A percentile compares a stretch with the other conserved stretches of the same genome.
phyloP scores from a whole-genome alignment of 2,797 vertebrate genomes.

The Iguana delicatissima region DNA sequence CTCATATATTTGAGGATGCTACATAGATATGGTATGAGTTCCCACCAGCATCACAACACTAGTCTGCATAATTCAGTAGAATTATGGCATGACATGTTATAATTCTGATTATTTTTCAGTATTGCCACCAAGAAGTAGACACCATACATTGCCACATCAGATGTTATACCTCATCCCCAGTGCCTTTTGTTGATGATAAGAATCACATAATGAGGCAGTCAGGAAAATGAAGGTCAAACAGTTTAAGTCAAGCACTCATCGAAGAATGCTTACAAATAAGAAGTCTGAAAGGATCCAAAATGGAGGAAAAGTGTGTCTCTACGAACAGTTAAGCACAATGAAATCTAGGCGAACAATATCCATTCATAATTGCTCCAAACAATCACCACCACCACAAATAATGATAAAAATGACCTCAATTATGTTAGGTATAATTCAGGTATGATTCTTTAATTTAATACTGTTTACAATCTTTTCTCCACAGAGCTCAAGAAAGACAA shows the following conservation, averaged over 20 bases:
- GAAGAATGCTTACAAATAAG: too few species aligned
- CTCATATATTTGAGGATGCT: not conserved
- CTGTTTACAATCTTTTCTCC: too few species aligned
- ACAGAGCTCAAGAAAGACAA: too few species aligned
- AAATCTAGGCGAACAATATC: too few species aligned
- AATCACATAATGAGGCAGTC: too few species aligned
- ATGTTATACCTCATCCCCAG: too few species aligned
- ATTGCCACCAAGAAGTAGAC: not conserved
- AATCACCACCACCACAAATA: too few species aligned
- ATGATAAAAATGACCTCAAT: too few species aligned
- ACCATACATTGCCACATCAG: not conserved
- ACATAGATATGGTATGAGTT: not conserved
- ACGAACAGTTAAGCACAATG: not conserved
- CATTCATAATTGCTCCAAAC: too few species aligned
- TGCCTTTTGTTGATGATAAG: not conserved
- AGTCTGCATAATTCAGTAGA: not conserved
- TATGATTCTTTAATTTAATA: too few species aligned
- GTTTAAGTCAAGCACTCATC: not conserved
- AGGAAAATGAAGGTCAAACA: not conserved
- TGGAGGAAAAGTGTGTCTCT: not conserved
- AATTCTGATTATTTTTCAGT: not conserved
- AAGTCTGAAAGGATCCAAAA: not conserved
- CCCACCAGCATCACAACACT: not conserved
- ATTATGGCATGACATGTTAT: not conserved
- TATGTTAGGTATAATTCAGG: too few species aligned